Evolutionary conservation across 2,888 invertebrate genomes (phyloP), one percentile per base, ranked within the genome.

Genomic region (Scaptomyza parva): DNA sequence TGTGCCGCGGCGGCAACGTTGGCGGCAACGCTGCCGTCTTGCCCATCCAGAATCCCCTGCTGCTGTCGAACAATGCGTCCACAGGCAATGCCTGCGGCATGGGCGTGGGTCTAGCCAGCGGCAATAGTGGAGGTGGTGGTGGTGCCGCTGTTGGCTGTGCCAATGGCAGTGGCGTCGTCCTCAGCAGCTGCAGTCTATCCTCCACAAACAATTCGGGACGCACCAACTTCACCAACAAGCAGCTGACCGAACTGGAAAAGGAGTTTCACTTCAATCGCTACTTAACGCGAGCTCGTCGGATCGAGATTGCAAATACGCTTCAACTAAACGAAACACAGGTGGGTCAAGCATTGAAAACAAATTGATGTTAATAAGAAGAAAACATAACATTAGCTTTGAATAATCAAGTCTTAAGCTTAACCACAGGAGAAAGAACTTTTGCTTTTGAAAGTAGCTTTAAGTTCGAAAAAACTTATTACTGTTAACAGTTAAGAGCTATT

Each of bases 221-320:
- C 55, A 99, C 99, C 37, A 99, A 99, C 93, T 99, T 99, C 93
- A 99, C 99, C 78, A 99, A 99, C 92, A 99, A 99, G 92, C 99
- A 99, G 92, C 94, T 99, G 73, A 99, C 99, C 2, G 99, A 99
- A 92, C 94, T 99, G 77, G 99, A 99, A 92, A 99, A 99, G 91
- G 99, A 99, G 92, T 99, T 99, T 93, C 99, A 99, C 92, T 99
- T 98, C 93, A 99, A 99, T 93, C 99, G 98, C 92, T 99, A 99
- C 93, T 94, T 99, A 89, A 99, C 99, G 37, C 93, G 99, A 81
- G 99, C 98, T 37, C 93, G 99, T 77, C 94, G 99, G 86, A 99
- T 99, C 91, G 99, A 99, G 92, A 99, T 99, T 79, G 99, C 99
- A 0, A 97, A 97, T 2, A 96, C 98, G 3, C 93, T 99, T 57